Base-by-base conservation (phyloP, 2,888 invertebrate genomes). In the Venustoraphidia nigricollis region DNA sequence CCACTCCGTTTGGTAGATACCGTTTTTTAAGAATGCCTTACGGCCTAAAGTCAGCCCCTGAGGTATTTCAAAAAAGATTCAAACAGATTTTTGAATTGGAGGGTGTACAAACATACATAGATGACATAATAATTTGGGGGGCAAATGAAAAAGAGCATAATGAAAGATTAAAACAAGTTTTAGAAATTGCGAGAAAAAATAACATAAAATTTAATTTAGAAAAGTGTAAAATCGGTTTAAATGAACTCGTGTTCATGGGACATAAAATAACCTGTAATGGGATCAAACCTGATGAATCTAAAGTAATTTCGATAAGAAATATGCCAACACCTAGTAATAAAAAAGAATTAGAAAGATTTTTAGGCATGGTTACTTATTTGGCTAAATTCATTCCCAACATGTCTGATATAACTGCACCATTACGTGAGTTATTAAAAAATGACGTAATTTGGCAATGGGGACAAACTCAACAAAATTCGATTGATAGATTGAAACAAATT, bases 41-140 rank as follows among this genome's bases (percentile, higher is more conserved):
- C 4, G 17, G 17, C 4, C 4, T 17, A 17, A 17, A 17, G 2
- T 17, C 17, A 17, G 17, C 17, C 17, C 17, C 17, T 3, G 17
- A 17, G 4, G 4, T 17, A 3, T 17, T 17, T 17, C 17, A 17
- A 2, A 17, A 17, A 17, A 17, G 17, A 17, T 3, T 17, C 17
- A 17, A 17, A 17, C 3, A 17, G 4, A 17, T 17, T 17, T 17
- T 17, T 36, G 42, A 51, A 8, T 3, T 42, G 2, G 3, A 2
- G 4, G 51, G 49, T n/a, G 47, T 54, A 34, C 36, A 51, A 17
- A 49, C 56, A 13, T 57, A 57, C 45, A 43, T 58, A 14, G 56
- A 58, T 44, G 54, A 57, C 48, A 48, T 57, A n/a, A n/a, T n/a
- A n/a, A 8, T 40, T 56, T 13, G 49, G 10, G 54, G 51, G n/a